A percentile compares a stretch with the other conserved stretches of the same genome.
Evolutionary conservation across 2,113 vertebrate species (phyloP).

Genomic region (Gavialis gangeticus): DNA sequence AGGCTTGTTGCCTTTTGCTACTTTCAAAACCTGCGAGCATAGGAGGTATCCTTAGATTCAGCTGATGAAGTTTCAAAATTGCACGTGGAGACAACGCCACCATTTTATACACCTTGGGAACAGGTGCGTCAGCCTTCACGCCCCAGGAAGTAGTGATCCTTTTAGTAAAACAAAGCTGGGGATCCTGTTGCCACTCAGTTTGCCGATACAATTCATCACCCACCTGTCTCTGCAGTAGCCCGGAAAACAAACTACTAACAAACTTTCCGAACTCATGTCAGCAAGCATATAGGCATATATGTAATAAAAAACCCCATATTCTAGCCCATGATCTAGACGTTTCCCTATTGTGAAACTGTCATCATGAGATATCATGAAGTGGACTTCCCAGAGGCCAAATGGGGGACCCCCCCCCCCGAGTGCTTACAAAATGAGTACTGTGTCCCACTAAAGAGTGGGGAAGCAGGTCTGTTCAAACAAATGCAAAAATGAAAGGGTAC

Average conservation of each 20-base stretch:
- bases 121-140: not conserved
- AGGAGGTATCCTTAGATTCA: not conserved
- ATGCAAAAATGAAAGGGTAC: not conserved
- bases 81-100: not conserved
- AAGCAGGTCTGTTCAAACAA: not conserved
- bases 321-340: not conserved
- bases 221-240: conserved; percentile 50
- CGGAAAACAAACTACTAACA: not conserved
- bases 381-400: not conserved
- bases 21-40: not conserved
- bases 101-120: not conserved
- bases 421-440: not conserved
- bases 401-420: not conserved
- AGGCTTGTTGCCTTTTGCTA: not conserved
- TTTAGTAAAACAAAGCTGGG: conserved; percentile 1
- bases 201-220: conserved; percentile 49
- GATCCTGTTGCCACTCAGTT: not conserved
- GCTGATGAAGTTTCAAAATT: not conserved
- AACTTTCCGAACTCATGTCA: not conserved
- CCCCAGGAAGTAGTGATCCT: conserved; percentile 6
- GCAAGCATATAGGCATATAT: not conserved
- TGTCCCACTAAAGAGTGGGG: not conserved
- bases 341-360: conserved; percentile 11
- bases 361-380: not conserved
- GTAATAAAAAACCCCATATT: not conserved